Evolutionary conservation across 2,797 vertebrate species (phyloP).

Genomic region (Vireo griseus): DNA sequence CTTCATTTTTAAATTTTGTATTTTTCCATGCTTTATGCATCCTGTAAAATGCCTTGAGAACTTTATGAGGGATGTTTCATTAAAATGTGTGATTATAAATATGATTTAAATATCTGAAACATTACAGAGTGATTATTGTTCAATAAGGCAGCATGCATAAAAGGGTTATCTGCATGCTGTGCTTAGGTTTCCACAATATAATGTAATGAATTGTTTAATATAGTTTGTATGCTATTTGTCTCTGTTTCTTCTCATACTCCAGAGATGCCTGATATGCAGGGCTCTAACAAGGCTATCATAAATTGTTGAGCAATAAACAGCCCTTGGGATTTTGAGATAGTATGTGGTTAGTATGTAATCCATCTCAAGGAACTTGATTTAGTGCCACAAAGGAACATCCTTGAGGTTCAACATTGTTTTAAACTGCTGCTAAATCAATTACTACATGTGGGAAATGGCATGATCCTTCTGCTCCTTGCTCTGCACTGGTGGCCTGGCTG

Average conservation of each 20-base stretch:
- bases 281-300: conserved; percentile 72
- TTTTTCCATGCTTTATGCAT: conserved; percentile 75
- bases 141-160: conserved; percentile 73
- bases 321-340: conserved; percentile 73
- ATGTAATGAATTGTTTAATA: conserved; percentile 75
- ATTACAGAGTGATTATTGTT: conserved; percentile 81
- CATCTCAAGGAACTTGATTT: conserved; percentile 74
- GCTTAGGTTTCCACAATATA: conserved; percentile 66
- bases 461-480: not conserved
- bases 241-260: conserved; percentile 68
- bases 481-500: not conserved
- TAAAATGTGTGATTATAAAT: conserved; percentile 83
- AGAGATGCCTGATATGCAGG: conserved; percentile 69
- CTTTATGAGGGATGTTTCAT: conserved; percentile 77
- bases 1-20: conserved; percentile 75
- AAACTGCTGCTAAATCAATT: conserved; percentile 80
- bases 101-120: conserved; percentile 81
- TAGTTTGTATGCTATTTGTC: conserved; percentile 70
- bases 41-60: conserved; percentile 78
- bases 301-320: conserved; percentile 73
- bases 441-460: conserved; percentile 39
- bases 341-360: conserved; percentile 69
- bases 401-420: conserved; percentile 71
- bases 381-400: conserved; percentile 64
- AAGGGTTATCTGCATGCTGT: conserved; percentile 70